A percentile compares a stretch with the other conserved stretches of the same genome.
Evolutionary conservation across 2,888 invertebrate species (phyloP).

Genomic region (Aporophyla lueneburgensis): DNA sequence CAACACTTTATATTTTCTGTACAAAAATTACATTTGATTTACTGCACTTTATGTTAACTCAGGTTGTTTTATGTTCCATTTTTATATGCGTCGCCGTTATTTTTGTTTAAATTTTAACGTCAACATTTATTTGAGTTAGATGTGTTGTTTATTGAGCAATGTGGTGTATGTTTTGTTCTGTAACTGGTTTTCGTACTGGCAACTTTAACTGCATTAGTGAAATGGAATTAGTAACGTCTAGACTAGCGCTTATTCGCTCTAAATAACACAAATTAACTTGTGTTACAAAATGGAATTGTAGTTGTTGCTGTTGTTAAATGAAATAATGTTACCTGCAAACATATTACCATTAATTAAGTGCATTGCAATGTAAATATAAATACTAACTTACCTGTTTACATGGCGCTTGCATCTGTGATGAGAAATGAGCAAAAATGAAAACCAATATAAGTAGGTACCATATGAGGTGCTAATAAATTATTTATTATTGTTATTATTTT

Average conservation of each 20-base stretch:
- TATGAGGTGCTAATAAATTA: not conserved
- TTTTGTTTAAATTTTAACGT: slow-evolving; percentile 62
- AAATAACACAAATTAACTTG: slow-evolving; percentile 27
- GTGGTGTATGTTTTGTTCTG: slow-evolving; percentile 30
- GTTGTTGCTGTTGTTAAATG: slow-evolving; percentile 8
- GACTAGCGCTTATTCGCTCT: slow-evolving; percentile 35
- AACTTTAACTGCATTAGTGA: slow-evolving; percentile 47
- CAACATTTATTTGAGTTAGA: slow-evolving; percentile 53
- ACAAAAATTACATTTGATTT: slow-evolving; percentile 68
- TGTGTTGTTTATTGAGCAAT: slow-evolving; percentile 47
- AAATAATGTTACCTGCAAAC: slow-evolving; percentile 3
- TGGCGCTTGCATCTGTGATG: not conserved
- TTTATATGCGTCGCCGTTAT: slow-evolving; percentile 43
- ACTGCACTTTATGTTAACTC: slow-evolving; percentile 62
- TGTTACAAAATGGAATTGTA: not conserved
- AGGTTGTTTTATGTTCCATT: slow-evolving; percentile 58
- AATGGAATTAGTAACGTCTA: slow-evolving; percentile 54
- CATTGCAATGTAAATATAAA: not conserved
- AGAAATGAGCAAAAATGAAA: not conserved
- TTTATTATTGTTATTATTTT: not conserved
- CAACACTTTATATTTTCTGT: slow-evolving; percentile 58
- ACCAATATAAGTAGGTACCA: not conserved
- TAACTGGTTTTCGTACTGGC: slow-evolving; percentile 18
- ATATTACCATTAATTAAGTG: slow-evolving; percentile 1
- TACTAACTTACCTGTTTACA: not conserved